Evolutionary conservation across 2,888 invertebrate species (phyloP).

Genomic region (Netelia melanura): DNA sequence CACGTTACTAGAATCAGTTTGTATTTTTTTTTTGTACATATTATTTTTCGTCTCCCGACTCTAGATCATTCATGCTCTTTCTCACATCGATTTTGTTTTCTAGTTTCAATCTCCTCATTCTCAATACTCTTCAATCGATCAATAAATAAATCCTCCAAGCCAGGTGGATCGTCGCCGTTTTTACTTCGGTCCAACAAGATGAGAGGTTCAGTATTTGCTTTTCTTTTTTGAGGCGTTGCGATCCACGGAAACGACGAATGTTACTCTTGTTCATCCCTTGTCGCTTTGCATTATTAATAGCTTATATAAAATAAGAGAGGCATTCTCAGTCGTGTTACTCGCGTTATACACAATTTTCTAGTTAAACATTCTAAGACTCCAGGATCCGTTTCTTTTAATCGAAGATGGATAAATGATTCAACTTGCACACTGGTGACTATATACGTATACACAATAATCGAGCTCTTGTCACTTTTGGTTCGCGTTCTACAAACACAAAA

Average conservation of each 20-base stretch:
- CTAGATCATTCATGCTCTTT: slow-evolving; percentile 20
- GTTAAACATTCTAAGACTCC: slow-evolving; percentile 35
- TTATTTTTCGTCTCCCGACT: slow-evolving; percentile 29
- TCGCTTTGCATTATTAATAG: slow-evolving; percentile 40
- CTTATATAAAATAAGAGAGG: slow-evolving; percentile 65
- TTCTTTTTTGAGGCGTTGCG: not conserved
- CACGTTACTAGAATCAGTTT: slow-evolving; percentile 61
- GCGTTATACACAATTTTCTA: slow-evolving; percentile 49
- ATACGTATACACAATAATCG: slow-evolving; percentile 15
- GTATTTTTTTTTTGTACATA: slow-evolving; percentile 63
- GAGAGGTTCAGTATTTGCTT: not conserved
- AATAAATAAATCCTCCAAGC: slow-evolving; percentile 55
- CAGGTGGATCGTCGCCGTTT: slow-evolving; percentile 12
- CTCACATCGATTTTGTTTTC: slow-evolving; percentile 19
- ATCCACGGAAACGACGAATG: slow-evolving; percentile 27
- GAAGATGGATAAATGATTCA: slow-evolving; percentile 29
- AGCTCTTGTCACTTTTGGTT: not conserved
- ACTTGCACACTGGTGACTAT: not conserved
- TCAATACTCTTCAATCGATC: slow-evolving; percentile 49
- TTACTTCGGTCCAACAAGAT: not conserved
- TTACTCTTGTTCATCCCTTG: slow-evolving; percentile 44
- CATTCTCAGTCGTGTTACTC: slow-evolving; percentile 51
- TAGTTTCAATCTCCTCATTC: slow-evolving; percentile 5
- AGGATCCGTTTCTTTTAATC: not conserved
- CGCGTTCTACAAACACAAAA: slow-evolving; percentile 6